phyloP scores from a whole-genome alignment of 2,113 vertebrate genomes.

The Petroica traversi region DNA sequence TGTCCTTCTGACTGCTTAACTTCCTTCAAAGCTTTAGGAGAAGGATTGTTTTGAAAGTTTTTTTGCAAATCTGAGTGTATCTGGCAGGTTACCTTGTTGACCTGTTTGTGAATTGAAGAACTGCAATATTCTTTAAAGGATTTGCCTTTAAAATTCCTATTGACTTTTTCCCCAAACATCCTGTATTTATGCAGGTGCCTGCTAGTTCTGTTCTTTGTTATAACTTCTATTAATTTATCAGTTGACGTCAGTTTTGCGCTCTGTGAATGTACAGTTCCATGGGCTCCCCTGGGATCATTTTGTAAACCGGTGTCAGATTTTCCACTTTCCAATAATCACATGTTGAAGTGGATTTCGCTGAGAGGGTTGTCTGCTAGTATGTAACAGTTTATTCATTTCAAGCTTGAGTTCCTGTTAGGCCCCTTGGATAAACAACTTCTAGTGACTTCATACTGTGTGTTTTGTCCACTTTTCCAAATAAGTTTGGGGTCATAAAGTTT shows the following conservation, averaged over 20 bases:
- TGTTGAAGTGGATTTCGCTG: not conserved
- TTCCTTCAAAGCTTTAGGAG: not conserved
- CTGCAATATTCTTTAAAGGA: not conserved
- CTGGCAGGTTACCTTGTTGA: not conserved
- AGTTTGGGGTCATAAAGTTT: not conserved
- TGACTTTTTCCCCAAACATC: not conserved
- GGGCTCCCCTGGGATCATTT: not conserved
- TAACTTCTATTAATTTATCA: not conserved
- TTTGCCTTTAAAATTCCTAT: not conserved
- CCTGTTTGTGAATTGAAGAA: not conserved
- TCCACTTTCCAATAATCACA: not conserved
- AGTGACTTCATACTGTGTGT: constrained; percentile 12
- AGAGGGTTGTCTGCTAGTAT: not conserved
- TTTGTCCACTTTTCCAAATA: constrained; percentile 22
- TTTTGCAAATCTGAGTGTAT: not conserved
- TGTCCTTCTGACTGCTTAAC: not conserved
- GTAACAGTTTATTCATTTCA: not conserved
- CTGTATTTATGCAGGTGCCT: constrained; percentile 8
- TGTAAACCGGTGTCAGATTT: constrained; percentile 5
- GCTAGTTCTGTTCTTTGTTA: constrained; percentile 4
- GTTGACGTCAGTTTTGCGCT: not conserved
- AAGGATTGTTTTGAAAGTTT: not conserved
- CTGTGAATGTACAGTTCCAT: not conserved
- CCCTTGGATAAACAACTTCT: constrained; percentile 35
- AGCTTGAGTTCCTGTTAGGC: not conserved